Evolutionary conservation across 2,888 invertebrate species (phyloP).

Genomic region (Lymantria dispar): DNA sequence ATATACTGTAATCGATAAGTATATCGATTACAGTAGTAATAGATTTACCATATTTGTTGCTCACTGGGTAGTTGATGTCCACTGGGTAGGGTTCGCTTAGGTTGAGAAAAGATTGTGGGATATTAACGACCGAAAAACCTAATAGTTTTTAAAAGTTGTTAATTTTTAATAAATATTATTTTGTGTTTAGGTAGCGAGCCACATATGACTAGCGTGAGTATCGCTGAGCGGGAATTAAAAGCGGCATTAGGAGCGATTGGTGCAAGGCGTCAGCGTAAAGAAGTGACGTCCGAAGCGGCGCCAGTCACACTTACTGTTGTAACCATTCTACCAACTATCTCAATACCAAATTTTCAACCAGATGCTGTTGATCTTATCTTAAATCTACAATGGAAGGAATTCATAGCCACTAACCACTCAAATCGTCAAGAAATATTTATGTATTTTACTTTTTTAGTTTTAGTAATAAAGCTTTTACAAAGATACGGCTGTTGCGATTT

Average conservation of each 20-base stretch:
- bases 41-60: too few species aligned
- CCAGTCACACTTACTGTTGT: neutral
- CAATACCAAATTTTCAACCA: constrained; percentile 36
- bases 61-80: too few species aligned
- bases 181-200: constrained; percentile 13
- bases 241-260: constrained; percentile 45
- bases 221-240: constrained; percentile 59
- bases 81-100: too few species aligned
- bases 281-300: constrained; percentile 10
- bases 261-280: constrained; percentile 48
- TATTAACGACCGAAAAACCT: neutral
- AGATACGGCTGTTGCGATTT: constrained; percentile 38
- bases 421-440: constrained; percentile 28
- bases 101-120: neutral
- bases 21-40: too few species aligned
- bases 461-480: constrained; percentile 58
- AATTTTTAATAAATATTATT: neutral
- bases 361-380: constrained; percentile 39
- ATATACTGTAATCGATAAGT: too few species aligned
- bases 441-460: constrained; percentile 44
- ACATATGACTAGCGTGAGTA: constrained; percentile 28
- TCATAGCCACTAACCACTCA: constrained; percentile 42
- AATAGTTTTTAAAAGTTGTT: neutral
- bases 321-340: neutral
- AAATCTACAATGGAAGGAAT: constrained; percentile 52